phyloP scores from a whole-genome alignment of 2,888 invertebrate genomes.

The Hydriomena furcata region DNA sequence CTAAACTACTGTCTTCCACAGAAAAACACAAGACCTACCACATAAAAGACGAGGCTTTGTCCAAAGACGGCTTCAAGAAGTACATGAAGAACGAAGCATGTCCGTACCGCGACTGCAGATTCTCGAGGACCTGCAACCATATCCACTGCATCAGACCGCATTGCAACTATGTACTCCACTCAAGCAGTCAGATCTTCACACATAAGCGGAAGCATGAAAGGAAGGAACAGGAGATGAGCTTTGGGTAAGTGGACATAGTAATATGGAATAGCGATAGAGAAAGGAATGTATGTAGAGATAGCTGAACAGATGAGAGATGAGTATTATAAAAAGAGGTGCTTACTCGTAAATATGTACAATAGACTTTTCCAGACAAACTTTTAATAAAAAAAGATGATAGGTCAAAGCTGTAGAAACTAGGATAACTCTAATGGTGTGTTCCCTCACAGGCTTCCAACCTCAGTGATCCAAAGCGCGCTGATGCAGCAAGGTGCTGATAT shows the following conservation, averaged over 20 bases:
- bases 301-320: too few relatives aligned
- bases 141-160: constrained; percentile 98
- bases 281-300: too few relatives aligned
- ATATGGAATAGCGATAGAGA: too few relatives aligned
- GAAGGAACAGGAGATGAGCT: constrained; percentile 94
- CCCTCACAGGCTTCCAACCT: constrained; percentile 65
- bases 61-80: constrained; percentile 98
- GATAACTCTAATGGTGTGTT: neutral
- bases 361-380: too few relatives aligned
- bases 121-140: constrained; percentile 97
- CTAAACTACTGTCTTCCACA: constrained; percentile 61
- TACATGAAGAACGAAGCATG: constrained; percentile 99
- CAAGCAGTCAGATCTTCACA: constrained; percentile 97
- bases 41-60: constrained; percentile 97
- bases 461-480: constrained; percentile 74
- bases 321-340: too few relatives aligned
- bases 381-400: too few relatives aligned
- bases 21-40: constrained; percentile 99
- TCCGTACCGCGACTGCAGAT: constrained; percentile 95
- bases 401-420: too few relatives aligned
- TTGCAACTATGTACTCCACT: constrained; percentile 98
- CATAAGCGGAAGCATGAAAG: constrained; percentile 99
- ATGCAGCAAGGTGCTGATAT: constrained; percentile 76
- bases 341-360: too few relatives aligned
- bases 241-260: constrained; percentile 87